Evolutionary conservation across 2,113 vertebrate species (phyloP).

Genomic region (Pelodiscus sinensis): DNA sequence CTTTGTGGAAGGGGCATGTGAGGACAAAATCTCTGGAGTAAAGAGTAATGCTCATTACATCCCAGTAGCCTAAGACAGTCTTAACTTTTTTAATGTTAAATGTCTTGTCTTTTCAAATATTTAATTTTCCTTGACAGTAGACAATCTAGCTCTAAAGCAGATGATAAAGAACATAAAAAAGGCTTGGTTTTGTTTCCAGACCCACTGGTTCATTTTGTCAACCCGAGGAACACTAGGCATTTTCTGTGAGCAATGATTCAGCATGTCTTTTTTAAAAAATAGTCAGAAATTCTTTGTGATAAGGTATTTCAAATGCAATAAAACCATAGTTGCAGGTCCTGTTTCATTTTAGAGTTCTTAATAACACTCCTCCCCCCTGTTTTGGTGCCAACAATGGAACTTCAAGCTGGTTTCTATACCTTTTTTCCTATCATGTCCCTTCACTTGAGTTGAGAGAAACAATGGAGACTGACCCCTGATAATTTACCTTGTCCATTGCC

Average conservation of each 20-base stretch:
- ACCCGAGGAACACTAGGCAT: slow-evolving; percentile 37
- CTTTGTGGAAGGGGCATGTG: slow-evolving; percentile 2
- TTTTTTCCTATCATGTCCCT: neutral
- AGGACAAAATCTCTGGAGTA: slow-evolving; percentile 32
- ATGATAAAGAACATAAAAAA: slow-evolving; percentile 46
- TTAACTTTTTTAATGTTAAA: neutral
- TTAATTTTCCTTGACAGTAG: slow-evolving; percentile 34
- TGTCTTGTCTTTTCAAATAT: neutral
- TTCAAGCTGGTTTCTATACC: neutral
- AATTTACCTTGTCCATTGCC: neutral
- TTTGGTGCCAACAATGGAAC: neutral
- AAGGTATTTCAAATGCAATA: neutral
- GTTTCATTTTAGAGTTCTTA: neutral
- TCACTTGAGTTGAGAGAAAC: neutral
- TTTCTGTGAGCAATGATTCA: slow-evolving; percentile 19
- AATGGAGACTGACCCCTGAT: neutral
- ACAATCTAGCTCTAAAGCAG: slow-evolving; percentile 21
- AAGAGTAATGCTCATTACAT: neutral
- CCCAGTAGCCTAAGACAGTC: neutral
- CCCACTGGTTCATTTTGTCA: slow-evolving; percentile 55
- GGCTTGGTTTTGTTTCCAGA: slow-evolving; percentile 18
- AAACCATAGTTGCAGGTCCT: neutral
- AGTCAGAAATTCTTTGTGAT: neutral
- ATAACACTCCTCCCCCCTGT: fast-evolving
- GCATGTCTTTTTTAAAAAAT: too few relatives aligned